A percentile compares a stretch with the other conserved stretches of the same genome.
Conservation (phyloP, 2,888 invertebrate species). For the Silvanus unidentatus region DNA sequence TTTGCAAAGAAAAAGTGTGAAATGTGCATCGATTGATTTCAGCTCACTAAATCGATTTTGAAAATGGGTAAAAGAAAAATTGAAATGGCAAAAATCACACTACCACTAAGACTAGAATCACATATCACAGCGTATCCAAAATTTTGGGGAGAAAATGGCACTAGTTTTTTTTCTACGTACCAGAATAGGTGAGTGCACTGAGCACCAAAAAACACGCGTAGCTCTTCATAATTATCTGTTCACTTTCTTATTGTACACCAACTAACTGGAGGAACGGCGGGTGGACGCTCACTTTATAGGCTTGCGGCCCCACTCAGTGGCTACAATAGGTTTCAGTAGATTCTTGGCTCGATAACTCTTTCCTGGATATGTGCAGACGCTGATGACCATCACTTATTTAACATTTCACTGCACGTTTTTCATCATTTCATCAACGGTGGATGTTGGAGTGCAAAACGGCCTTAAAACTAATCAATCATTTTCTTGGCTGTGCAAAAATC, state of each 20-base stretch:
- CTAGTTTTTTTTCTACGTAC: constrained; percentile 35
- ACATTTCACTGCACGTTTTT: constrained; percentile 16
- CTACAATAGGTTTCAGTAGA: constrained; percentile 12
- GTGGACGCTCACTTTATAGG: constrained; percentile 40
- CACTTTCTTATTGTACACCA: constrained; percentile 25
- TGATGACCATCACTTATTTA: constrained; percentile 4
- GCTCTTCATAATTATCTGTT: constrained; percentile 38
- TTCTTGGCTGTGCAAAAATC: too few species aligned
- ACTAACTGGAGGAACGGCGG: constrained; percentile 35
- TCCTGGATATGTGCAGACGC: constrained; percentile 11
- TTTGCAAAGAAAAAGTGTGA: too few species aligned
- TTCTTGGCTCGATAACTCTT: constrained; percentile 21
- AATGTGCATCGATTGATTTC: too few species aligned
- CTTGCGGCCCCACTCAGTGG: constrained; percentile 21
- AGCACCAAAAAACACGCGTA: constrained; percentile 45
- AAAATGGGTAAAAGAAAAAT: too few species aligned
- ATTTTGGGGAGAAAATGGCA: too few species aligned
- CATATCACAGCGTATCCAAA: too few species aligned
- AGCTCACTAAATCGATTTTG: too few species aligned
- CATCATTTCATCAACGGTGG: too few species aligned
- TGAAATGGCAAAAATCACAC: too few species aligned
- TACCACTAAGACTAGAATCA: too few species aligned
- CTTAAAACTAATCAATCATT: too few species aligned
- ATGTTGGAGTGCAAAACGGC: too few species aligned
- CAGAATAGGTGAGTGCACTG: constrained; percentile 43